Percentiles rank a stretch among this genome's conserved stretches.
These are phyloP conservation scores for Erythrolamprus reginae DNA, from an alignment of 2,113 vertebrate genomes.

Conservation along the genomic window DNA sequence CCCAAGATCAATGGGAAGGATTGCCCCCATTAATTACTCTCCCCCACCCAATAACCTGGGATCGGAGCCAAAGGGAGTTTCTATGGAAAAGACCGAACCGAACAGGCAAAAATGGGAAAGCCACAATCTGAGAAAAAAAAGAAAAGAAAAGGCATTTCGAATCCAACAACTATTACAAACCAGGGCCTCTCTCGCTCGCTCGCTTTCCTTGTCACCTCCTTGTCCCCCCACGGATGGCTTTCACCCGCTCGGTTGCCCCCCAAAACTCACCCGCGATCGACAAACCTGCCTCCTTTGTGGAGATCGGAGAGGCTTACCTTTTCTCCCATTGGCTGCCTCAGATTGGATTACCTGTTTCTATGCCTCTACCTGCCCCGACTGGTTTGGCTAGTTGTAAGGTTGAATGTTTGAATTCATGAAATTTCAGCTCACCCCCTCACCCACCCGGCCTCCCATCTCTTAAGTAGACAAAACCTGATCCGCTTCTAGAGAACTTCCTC, in stretches of 20 bases:
- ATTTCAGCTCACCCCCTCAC: slow-evolving; percentile 64
- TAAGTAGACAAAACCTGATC: slow-evolving; percentile 80
- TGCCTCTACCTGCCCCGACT: slow-evolving; percentile 89
- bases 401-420: slow-evolving; percentile 80
- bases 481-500: slow-evolving; percentile 57
- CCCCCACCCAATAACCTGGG: background rate
- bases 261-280: background rate
- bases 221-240: background rate
- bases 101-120: background rate
- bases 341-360: slow-evolving; percentile 16
- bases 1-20: rapidly evolving
- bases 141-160: background rate
- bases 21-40: background rate
- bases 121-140: rapidly evolving
- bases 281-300: background rate
- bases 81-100: background rate
- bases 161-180: rapidly evolving
- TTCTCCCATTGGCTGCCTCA: slow-evolving; percentile 42
- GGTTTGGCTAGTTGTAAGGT: slow-evolving; percentile 92
- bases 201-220: background rate
- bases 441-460: slow-evolving; percentile 41
- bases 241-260: background rate
- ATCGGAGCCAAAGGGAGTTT: too few relatives aligned
- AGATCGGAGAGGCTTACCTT: background rate
- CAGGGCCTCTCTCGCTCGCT: rapidly evolving